A percentile compares a stretch with the other conserved stretches of the same genome.
Conservation (phyloP, 1,140 invertebrate species). For the Pseudomyrmex concolor region DNA sequence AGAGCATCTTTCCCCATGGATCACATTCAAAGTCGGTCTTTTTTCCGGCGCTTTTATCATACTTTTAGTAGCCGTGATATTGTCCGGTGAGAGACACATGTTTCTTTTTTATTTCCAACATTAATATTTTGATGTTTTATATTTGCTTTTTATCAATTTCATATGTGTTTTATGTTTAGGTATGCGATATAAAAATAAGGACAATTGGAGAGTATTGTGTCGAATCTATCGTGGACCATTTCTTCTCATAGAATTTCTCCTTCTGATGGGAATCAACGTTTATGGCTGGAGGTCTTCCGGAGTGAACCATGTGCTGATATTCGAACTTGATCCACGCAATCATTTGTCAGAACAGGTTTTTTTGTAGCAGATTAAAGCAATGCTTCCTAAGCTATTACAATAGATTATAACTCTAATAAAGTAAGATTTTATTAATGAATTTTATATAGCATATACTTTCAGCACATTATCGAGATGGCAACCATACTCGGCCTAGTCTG, state of each 20-base stretch:
- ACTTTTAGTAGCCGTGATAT: slow-evolving; percentile 89
- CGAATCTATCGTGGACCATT: slow-evolving; percentile 93
- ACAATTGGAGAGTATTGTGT: slow-evolving; percentile 86
- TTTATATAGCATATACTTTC: slow-evolving; percentile 69
- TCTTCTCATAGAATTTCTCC: slow-evolving; percentile 93
- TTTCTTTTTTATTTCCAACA: not conserved
- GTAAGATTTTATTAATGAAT: not conserved
- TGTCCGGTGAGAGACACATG: slow-evolving; percentile 87
- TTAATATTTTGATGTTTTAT: not conserved
- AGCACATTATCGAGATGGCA: slow-evolving; percentile 94
- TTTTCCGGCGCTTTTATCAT: slow-evolving; percentile 93
- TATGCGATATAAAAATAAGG: slow-evolving; percentile 81
- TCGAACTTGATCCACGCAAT: slow-evolving; percentile 95
- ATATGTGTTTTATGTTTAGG: slow-evolving; percentile 72
- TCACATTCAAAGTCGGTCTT: slow-evolving; percentile 93
- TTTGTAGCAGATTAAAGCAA: not conserved
- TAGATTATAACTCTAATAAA: too few species aligned
- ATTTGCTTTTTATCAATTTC: slow-evolving; percentile 4
- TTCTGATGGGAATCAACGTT: slow-evolving; percentile 95
- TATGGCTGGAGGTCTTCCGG: slow-evolving; percentile 96
- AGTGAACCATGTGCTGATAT: slow-evolving; percentile 97
- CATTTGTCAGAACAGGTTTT: slow-evolving; percentile 91
- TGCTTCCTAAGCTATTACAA: not conserved
- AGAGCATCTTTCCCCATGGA: slow-evolving; percentile 93
- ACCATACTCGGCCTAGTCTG: slow-evolving; percentile 94